These are phyloP conservation scores for Zygaena filipendulae DNA, from an alignment of 2,888 invertebrate genomes.

Conservation along the genomic window DNA sequence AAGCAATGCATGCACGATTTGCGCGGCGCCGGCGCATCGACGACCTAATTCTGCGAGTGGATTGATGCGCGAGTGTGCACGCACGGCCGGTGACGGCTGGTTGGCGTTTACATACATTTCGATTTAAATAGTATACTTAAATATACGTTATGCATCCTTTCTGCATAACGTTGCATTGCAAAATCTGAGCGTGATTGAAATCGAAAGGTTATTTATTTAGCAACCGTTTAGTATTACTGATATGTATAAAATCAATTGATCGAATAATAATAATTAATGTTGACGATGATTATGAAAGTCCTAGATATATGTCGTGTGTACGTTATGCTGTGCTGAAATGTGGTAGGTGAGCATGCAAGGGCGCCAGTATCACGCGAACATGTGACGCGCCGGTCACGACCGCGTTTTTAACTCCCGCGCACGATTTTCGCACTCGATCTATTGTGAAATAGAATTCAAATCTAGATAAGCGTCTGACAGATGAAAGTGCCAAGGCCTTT, in stretches of 20 bases:
- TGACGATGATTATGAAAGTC: too few relatives aligned
- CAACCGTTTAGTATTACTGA: too few relatives aligned
- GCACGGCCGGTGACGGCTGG: background rate
- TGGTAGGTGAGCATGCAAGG: slow-evolving; percentile 28
- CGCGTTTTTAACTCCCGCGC: slow-evolving; percentile 30
- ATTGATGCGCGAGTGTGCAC: slow-evolving; percentile 20
- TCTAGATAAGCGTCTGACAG: slow-evolving; percentile 16
- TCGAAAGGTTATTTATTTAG: too few relatives aligned
- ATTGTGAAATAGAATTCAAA: slow-evolving; percentile 32
- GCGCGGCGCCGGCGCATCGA: slow-evolving; percentile 43
- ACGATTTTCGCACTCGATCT: slow-evolving; percentile 27
- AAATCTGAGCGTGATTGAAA: too few relatives aligned
- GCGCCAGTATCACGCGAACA: slow-evolving; percentile 42
- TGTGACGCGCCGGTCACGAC: slow-evolving; percentile 43
- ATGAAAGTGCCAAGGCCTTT: slow-evolving; percentile 29
- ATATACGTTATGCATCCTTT: too few relatives aligned
- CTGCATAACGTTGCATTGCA: too few relatives aligned
- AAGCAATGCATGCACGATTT: slow-evolving; percentile 38
- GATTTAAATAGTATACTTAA: slow-evolving; percentile 14
- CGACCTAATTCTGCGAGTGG: slow-evolving; percentile 36
- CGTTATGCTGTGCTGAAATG: too few relatives aligned
- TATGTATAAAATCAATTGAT: too few relatives aligned
- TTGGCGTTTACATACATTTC: slow-evolving; percentile 1
- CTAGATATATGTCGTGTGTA: too few relatives aligned
- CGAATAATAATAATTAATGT: too few relatives aligned